These are phyloP conservation scores for Halisarca cf. caerulea DNA, from an alignment of 37 sponge, comb jelly and placozoan species.

Conservation along the genomic window DNA sequence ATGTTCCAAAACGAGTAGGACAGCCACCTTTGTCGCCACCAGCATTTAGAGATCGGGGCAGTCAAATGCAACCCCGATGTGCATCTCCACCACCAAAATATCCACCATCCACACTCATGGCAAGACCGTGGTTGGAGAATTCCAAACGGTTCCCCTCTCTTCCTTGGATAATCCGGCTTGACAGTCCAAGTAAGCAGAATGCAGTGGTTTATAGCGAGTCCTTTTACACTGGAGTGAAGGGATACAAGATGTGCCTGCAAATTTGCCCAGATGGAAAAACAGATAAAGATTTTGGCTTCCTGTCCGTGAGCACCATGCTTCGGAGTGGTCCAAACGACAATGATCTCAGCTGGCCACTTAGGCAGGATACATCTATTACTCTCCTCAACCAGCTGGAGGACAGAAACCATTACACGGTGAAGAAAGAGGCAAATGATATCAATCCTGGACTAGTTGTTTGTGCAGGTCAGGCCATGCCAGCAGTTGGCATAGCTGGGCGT, in stretches of 20 bases:
- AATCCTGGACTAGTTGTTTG: too few relatives aligned
- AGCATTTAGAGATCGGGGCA: too few relatives aligned
- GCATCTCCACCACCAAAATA: background rate
- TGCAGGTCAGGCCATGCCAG: too few relatives aligned
- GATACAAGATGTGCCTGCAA: background rate
- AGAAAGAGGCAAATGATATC: too few relatives aligned
- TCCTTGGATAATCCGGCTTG: background rate
- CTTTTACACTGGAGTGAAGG: background rate
- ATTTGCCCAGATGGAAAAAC: background rate
- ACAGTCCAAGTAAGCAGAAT: background rate
- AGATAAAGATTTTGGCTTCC: background rate
- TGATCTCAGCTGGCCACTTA: background rate
- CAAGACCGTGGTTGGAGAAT: background rate
- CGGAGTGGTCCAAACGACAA: slow-evolving; percentile 4
- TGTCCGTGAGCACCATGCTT: too few relatives aligned
- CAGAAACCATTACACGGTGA: background rate
- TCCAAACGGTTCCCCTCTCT: background rate
- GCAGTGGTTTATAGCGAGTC: background rate
- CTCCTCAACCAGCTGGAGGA: slow-evolving; percentile 2
- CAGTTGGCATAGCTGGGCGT: too few relatives aligned
- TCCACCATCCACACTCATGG: too few relatives aligned
- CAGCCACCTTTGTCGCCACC: too few relatives aligned
- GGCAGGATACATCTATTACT: background rate
- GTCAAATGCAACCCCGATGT: too few relatives aligned
- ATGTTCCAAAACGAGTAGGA: too few relatives aligned